Percentiles rank a stretch among this genome's conserved stretches.
Evolutionary conservation across 2,113 vertebrate genomes (phyloP).

Genomic region (Lates calcarifer): DNA sequence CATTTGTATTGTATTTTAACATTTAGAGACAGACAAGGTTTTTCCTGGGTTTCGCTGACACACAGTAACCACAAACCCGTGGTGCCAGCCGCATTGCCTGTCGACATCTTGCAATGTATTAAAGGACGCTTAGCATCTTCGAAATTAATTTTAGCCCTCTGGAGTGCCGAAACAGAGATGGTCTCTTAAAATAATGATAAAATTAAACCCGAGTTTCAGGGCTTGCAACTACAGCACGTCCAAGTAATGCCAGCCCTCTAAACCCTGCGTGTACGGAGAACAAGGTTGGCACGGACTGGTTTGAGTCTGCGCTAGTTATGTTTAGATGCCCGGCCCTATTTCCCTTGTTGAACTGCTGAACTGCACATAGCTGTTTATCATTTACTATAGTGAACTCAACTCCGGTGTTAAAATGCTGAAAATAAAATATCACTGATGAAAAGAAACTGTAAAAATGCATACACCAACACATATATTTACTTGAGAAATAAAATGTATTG

Average conservation of each 20-base stretch:
- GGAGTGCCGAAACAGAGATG: not conserved
- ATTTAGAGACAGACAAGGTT: too few relatives aligned
- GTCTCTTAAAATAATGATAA: not conserved
- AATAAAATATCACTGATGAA: not conserved
- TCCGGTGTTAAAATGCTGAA: not conserved
- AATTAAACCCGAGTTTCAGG: not conserved
- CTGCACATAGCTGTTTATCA: not conserved
- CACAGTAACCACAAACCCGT: not conserved
- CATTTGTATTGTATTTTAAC: not conserved
- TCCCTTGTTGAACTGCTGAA: not conserved
- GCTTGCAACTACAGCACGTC: not conserved
- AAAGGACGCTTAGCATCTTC: not conserved
- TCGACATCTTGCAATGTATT: too few relatives aligned
- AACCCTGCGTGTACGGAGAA: too few relatives aligned
- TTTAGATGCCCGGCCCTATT: not conserved
- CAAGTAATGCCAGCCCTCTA: not conserved
- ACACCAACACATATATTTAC: slow-evolving; percentile 30
- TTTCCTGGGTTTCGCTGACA: not conserved
- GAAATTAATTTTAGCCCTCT: not conserved
- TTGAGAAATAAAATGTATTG: slow-evolving; percentile 38
- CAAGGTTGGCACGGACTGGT: too few relatives aligned
- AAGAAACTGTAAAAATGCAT: slow-evolving; percentile 11
- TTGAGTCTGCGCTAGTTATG: too few relatives aligned
- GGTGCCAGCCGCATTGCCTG: not conserved
- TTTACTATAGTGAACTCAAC: not conserved